Conservation (phyloP, 2,113 vertebrate genomes). For the Physeter macrocephalus region DNA sequence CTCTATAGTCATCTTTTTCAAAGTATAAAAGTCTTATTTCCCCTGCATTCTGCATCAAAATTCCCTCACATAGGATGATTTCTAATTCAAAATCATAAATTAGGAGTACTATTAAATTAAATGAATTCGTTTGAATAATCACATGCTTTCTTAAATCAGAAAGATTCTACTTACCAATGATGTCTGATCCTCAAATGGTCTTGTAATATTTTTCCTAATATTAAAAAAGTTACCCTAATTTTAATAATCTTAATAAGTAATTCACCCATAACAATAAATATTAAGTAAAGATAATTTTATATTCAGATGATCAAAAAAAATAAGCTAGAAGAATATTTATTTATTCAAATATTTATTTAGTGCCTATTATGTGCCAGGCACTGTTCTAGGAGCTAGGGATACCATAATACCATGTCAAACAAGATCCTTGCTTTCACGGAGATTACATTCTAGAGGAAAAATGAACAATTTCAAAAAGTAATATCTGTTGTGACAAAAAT, state of each 20-base stretch:
- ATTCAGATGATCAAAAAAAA: neutral
- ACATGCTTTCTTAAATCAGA: neutral
- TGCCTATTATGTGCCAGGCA: neutral
- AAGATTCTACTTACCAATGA: constrained; percentile 86
- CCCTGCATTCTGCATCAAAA: neutral
- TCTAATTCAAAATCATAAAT: neutral
- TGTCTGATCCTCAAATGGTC: constrained; percentile 97
- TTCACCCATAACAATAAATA: neutral
- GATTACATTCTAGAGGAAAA: neutral
- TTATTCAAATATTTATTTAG: neutral
- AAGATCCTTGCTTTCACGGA: neutral
- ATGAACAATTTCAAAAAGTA: neutral
- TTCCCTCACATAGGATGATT: neutral
- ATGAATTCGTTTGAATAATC: neutral
- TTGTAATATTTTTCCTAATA: constrained; percentile 94
- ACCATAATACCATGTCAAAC: neutral
- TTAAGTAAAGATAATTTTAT: neutral
- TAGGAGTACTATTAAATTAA: neutral
- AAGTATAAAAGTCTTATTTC: neutral
- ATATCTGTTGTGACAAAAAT: neutral
- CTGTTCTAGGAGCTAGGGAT: neutral
- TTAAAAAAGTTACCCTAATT: neutral
- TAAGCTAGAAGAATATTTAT: neutral
- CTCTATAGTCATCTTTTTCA: neutral
- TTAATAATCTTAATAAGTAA: constrained; percentile 25